These are phyloP conservation scores for Euura saliciscinereae DNA, from an alignment of 1,140 invertebrate genomes.

Conservation along the genomic window DNA sequence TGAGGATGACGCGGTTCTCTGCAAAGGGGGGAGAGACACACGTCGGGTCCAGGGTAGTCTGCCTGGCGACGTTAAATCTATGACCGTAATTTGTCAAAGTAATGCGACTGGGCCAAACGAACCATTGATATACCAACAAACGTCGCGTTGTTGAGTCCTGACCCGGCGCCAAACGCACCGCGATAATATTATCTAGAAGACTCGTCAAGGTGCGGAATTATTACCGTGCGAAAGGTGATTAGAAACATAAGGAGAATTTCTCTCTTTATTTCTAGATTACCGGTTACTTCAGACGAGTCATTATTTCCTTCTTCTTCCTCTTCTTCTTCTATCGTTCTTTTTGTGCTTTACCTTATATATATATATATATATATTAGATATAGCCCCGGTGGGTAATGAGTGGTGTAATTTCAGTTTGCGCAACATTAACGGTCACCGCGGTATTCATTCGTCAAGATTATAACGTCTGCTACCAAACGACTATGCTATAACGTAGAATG, in stretches of 20 bases:
- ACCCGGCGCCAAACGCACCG: not conserved
- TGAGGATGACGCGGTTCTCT: too few species aligned
- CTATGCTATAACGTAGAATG: too few species aligned
- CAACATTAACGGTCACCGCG: not conserved
- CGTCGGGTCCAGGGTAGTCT: not conserved
- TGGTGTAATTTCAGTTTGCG: constrained; percentile 3
- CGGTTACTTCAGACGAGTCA: not conserved
- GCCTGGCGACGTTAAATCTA: constrained; percentile 22
- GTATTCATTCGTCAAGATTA: not conserved
- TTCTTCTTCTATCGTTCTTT: not conserved
- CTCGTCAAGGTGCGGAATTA: not conserved
- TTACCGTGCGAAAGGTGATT: not conserved
- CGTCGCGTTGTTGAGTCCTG: constrained; percentile 36
- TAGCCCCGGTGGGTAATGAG: not conserved
- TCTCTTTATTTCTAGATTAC: not conserved
- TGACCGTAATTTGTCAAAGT: constrained; percentile 38
- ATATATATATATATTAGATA: too few species aligned
- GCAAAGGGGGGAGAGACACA: not conserved
- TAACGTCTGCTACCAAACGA: too few species aligned
- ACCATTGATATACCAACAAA: constrained; percentile 49
- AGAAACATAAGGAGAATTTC: not conserved
- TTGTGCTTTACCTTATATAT: not conserved
- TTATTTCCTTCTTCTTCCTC: not conserved
- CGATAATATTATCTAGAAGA: not conserved
- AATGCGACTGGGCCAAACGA: constrained; percentile 48